Percentiles rank a stretch among this genome's conserved stretches.
phyloP scores from a whole-genome alignment of 2,797 vertebrate genomes.

The Melanotaenia maccullochi region DNA sequence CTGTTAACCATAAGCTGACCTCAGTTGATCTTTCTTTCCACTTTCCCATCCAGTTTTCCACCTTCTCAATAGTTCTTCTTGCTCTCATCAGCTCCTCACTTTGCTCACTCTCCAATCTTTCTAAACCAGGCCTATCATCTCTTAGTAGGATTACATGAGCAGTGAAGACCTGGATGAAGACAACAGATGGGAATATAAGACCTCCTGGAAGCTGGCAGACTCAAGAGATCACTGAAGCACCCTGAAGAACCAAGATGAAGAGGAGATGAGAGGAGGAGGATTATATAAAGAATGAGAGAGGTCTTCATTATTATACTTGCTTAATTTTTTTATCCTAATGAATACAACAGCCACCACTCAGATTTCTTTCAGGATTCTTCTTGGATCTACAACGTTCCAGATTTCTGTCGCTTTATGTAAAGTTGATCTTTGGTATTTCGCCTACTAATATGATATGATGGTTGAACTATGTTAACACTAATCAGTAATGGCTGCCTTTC shows the following conservation, averaged over 20 bases:
- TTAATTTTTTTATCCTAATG: too few species aligned
- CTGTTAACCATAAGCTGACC: conserved; percentile 61
- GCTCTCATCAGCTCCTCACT: not conserved
- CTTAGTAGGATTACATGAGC: not conserved
- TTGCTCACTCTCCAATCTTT: not conserved
- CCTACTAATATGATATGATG: not conserved
- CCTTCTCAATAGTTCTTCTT: conserved; percentile 14
- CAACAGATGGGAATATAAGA: not conserved
- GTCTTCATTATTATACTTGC: too few species aligned
- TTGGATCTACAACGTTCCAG: not conserved
- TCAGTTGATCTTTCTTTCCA: conserved; percentile 41
- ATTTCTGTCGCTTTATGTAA: not conserved
- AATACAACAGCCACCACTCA: not conserved
- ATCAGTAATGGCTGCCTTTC: not conserved
- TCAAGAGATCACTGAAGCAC: not conserved
- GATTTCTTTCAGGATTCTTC: not conserved
- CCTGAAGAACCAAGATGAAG: not conserved
- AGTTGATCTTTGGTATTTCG: not conserved
- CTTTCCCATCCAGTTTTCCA: conserved; percentile 15
- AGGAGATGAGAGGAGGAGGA: not conserved
- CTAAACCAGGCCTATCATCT: not conserved
- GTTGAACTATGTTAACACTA: not conserved
- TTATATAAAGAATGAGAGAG: too few species aligned
- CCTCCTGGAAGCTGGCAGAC: not conserved
- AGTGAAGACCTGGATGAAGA: not conserved